Base-by-base conservation (phyloP, 2,888 invertebrate species). In the Melieria omissa region DNA sequence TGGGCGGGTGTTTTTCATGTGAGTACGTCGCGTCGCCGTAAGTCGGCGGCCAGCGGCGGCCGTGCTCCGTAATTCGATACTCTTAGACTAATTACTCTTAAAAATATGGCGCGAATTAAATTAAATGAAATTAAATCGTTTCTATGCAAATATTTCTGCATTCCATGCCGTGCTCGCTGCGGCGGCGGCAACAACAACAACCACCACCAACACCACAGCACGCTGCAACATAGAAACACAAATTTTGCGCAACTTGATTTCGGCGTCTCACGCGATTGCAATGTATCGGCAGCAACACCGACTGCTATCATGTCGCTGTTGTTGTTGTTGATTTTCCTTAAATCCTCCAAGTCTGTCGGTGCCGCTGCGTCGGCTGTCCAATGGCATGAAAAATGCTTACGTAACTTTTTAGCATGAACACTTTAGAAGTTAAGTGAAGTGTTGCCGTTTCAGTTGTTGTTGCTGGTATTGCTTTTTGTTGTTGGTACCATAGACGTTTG, bases 51-150 rank as follows among this genome's bases (percentile, higher is more conserved):
- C 29, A 29, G 29, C 29, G 2, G 2, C 2, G 29, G 29, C 29
- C 29, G 29, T 3, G 29, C 29, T 29, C 29, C 29, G 29, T 29
- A 29, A 29, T 29, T 29, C 29, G 29, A 29, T 29, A 29, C 29
- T 29, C 3, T 29, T 29, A 29, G 29, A 46, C 10, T 7, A 45
- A 55, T 16, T 44, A 54, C 42, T 41, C 6, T 45, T 6, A 14
- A 68, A 54, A 68, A 14, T 7, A 14, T 44, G 44, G n/a, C 62
- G 47, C 62, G 60, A 66, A 42, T 42, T 42, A 66, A 49, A 69
- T 62, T 63, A 63, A 69, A 63, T 69, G 54, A 69, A 69, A 62
- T 62, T 63, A 69, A 69, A 57, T 63, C 9, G 42, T 62, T 63
- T 29, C 62, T 62, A 69, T 69, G 63, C 46, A 62, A 69, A 69